These are phyloP conservation scores for Halictus ligatus DNA, from an alignment of 2,888 invertebrate species.

Conservation along the genomic window DNA sequence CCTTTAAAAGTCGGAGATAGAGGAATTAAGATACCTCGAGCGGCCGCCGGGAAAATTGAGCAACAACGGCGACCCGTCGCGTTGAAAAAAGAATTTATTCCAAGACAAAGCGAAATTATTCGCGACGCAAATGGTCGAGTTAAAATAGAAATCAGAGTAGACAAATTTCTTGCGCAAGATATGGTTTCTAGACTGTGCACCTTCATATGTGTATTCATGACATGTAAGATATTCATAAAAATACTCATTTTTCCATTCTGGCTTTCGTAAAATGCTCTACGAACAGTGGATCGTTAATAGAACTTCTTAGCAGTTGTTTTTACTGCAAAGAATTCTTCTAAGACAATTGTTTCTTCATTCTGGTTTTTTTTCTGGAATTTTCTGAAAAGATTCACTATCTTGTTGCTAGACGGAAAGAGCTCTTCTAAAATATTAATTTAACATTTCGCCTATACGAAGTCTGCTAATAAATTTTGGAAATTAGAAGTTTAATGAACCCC, in stretches of 20 bases:
- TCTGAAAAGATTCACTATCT: too few relatives aligned
- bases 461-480: too few relatives aligned
- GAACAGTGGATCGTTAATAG: too few relatives aligned
- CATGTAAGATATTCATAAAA: background rate
- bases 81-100: background rate
- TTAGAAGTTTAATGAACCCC: too few relatives aligned
- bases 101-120: background rate
- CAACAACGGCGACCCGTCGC: conserved; percentile 10
- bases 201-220: background rate
- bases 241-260: background rate
- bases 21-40: conserved; percentile 23
- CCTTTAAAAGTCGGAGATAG: conserved; percentile 40
- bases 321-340: too few relatives aligned
- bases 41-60: conserved; percentile 21
- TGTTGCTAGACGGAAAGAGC: background rate
- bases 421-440: too few relatives aligned
- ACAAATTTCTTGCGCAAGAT: background rate
- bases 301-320: too few relatives aligned
- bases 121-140: background rate
- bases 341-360: too few relatives aligned
- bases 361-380: background rate
- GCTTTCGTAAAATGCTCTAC: background rate
- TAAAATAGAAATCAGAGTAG: background rate
- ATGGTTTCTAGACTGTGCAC: background rate
- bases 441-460: too few relatives aligned